Evolutionary conservation across 1,140 invertebrate genomes (phyloP).

Genomic region (Formica exsecta): DNA sequence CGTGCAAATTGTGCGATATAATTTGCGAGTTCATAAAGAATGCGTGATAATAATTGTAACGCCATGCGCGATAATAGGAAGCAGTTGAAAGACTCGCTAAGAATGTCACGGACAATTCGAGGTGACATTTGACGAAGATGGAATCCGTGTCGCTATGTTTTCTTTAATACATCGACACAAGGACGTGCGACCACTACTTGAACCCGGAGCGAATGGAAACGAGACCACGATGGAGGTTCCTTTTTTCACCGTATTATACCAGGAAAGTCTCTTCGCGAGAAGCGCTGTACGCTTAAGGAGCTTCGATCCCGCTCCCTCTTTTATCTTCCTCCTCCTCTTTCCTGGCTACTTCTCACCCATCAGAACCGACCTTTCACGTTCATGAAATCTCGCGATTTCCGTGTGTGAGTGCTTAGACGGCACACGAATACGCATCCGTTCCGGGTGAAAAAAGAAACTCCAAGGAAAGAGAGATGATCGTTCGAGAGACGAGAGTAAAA

Average conservation of each 20-base stretch:
- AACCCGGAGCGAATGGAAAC: conserved; percentile 1
- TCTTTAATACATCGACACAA: not conserved
- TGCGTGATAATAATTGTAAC: not conserved
- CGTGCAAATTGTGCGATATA: not conserved
- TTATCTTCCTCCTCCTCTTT: not conserved
- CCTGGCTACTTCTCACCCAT: conserved; percentile 48
- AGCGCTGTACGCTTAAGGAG: not conserved
- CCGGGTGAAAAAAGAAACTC: not conserved
- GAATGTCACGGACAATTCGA: not conserved
- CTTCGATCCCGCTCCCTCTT: not conserved
- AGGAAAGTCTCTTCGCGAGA: conserved; percentile 4
- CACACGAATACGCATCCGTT: not conserved
- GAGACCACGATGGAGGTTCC: not conserved
- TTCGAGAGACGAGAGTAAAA: conserved; percentile 30
- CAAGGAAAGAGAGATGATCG: not conserved
- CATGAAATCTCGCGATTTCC: conserved; percentile 72
- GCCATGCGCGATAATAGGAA: not conserved
- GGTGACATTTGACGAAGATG: not conserved
- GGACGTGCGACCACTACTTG: not conserved
- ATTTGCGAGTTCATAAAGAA: not conserved
- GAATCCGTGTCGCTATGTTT: not conserved
- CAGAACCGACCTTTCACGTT: conserved; percentile 74
- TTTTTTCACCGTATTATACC: not conserved
- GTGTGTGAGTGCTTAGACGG: not conserved
- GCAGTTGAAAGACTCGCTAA: not conserved